phyloP scores from a whole-genome alignment of 2,888 invertebrate genomes.

The Thumatha senex region DNA sequence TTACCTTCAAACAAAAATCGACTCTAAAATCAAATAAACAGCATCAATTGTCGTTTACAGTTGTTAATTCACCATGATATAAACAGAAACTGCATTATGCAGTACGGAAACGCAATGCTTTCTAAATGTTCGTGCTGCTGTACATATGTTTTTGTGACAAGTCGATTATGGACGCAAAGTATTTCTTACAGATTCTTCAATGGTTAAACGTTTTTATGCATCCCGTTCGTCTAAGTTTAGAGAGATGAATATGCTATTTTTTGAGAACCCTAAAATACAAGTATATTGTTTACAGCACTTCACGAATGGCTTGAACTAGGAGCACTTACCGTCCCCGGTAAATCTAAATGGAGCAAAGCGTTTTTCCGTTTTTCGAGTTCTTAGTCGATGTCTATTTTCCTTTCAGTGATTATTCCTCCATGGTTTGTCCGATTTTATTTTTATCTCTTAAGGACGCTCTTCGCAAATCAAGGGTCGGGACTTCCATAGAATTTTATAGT shows the following conservation, averaged over 20 bases:
- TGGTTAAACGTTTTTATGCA: constrained; percentile 1
- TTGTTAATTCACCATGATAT: constrained; percentile 31
- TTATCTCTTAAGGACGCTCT: too few species aligned
- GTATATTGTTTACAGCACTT: too few species aligned
- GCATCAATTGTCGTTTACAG: constrained; percentile 19
- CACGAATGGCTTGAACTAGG: neutral
- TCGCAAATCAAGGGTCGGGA: too few species aligned
- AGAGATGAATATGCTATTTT: neutral
- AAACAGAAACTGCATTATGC: constrained; percentile 51
- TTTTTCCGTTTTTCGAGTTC: too few species aligned
- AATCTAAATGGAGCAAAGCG: too few species aligned
- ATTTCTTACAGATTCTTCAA: constrained; percentile 1
- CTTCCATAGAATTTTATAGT: too few species aligned
- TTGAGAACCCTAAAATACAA: neutral
- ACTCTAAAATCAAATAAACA: constrained; percentile 22
- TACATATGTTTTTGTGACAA: constrained; percentile 42
- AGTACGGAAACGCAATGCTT: constrained; percentile 56
- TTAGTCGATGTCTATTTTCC: too few species aligned
- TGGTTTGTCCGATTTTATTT: too few species aligned
- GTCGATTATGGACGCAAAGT: constrained; percentile 19
- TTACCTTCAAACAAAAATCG: constrained; percentile 17
- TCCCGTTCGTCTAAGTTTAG: neutral
- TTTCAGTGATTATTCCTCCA: too few species aligned
- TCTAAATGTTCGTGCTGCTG: constrained; percentile 48
- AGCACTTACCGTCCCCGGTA: too few species aligned